These are phyloP conservation scores for Tillus elongatus DNA, from an alignment of 2,888 invertebrate genomes.

Conservation along the genomic window DNA sequence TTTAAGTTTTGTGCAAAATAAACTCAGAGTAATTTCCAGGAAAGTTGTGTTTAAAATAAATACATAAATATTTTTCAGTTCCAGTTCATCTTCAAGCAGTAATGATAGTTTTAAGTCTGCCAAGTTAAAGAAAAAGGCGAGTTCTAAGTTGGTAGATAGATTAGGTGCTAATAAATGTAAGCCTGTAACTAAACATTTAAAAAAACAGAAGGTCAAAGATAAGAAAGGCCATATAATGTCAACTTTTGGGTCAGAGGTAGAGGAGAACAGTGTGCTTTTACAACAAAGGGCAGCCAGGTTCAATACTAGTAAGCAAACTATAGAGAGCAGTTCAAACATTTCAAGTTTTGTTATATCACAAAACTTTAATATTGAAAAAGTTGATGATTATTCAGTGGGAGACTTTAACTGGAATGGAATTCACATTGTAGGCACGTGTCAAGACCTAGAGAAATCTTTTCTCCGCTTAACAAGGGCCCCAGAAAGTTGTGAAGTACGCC, in stretches of 20 bases:
- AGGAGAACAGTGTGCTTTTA: slow-evolving; percentile 68
- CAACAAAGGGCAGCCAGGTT: slow-evolving; percentile 88
- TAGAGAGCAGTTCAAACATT: background rate
- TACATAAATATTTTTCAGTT: slow-evolving; percentile 41
- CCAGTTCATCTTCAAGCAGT: slow-evolving; percentile 42
- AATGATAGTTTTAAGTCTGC: slow-evolving; percentile 45
- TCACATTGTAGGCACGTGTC: slow-evolving; percentile 91
- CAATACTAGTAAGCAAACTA: slow-evolving; percentile 39
- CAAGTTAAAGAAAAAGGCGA: slow-evolving; percentile 30
- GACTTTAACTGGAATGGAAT: slow-evolving; percentile 78
- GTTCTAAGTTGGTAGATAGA: slow-evolving; percentile 51
- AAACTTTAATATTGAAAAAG: slow-evolving; percentile 29
- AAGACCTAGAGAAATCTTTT: slow-evolving; percentile 92
- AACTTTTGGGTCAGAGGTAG: slow-evolving; percentile 53
- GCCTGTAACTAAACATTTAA: slow-evolving; percentile 41
- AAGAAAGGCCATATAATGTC: slow-evolving; percentile 57
- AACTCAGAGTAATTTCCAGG: too few relatives aligned
- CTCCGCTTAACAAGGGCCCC: slow-evolving; percentile 94
- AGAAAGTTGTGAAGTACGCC: slow-evolving; percentile 82
- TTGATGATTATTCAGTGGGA: slow-evolving; percentile 52
- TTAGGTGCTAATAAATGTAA: slow-evolving; percentile 44
- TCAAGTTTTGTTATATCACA: slow-evolving; percentile 11
- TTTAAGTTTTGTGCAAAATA: too few relatives aligned
- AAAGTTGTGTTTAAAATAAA: too few relatives aligned
- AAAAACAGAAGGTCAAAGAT: slow-evolving; percentile 47